Evolutionary conservation across 2,113 vertebrate species (phyloP).

Genomic region (Takifugu bimaculatus): DNA sequence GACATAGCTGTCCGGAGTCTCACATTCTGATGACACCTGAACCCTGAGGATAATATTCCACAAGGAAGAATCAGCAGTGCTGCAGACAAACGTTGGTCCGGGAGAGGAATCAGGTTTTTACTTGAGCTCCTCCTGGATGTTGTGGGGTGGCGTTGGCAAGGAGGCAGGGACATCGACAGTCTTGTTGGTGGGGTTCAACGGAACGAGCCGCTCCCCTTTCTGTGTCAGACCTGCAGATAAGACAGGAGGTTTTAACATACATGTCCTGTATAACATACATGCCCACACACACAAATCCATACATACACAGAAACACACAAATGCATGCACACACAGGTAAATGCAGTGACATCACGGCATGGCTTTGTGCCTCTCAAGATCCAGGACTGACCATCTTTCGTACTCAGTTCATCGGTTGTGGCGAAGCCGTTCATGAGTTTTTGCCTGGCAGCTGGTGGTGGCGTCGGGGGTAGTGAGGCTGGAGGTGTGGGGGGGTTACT

Average conservation of each 20-base stretch:
- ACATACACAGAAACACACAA: too few species aligned
- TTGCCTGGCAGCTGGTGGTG: constrained; percentile 87
- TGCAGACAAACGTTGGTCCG: too few species aligned
- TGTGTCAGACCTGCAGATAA: constrained; percentile 57
- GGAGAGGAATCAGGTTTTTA: constrained; percentile 29
- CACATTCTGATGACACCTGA: constrained; percentile 80
- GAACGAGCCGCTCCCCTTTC: constrained; percentile 82
- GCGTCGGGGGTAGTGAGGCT: constrained; percentile 94
- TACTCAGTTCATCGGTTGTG: constrained; percentile 86
- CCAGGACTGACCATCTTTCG: constrained; percentile 72
- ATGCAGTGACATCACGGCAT: too few species aligned
- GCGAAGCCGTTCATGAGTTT: constrained; percentile 94
- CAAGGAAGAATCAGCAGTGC: neutral
- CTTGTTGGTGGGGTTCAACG: constrained; percentile 83
- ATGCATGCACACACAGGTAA: too few species aligned
- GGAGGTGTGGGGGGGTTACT: constrained; percentile 97
- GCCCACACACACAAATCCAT: too few species aligned
- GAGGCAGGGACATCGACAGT: constrained; percentile 94
- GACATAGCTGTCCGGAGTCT: constrained; percentile 86
- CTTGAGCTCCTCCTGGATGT: constrained; percentile 95
- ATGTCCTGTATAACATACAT: too few species aligned
- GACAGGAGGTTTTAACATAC: too few species aligned
- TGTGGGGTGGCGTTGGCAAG: constrained; percentile 94
- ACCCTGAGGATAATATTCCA: constrained; percentile 65
- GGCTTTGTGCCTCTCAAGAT: too few species aligned